Evolutionary conservation across 2,113 vertebrate species (phyloP), one percentile per base, ranked within the genome.

Genomic region (Gila orcuttii): DNA sequence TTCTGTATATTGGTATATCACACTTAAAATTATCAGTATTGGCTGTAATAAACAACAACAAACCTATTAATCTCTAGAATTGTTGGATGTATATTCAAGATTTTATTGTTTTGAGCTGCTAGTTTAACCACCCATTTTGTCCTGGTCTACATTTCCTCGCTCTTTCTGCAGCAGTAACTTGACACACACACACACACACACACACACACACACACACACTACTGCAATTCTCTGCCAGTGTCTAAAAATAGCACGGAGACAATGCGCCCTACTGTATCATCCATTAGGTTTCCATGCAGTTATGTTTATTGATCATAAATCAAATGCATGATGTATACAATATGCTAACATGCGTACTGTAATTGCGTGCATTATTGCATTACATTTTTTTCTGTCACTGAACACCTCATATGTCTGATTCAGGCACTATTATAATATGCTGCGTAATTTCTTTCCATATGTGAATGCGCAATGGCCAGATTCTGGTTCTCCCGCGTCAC

Each of bases 231-330:
- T 86, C 90, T 92, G 90, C 71, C 86, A 74, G 39, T 12, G 36
- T 76, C 92, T 94, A 94, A 91, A 92, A 94, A 94, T 94, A 94
- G 93, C 91, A 86, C 47, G 87, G 85, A 88, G 76, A 78, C 84
- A 88, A 84, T 55, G 39, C 73, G 47, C 33, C 77, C 52, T 64
- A 25, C 45, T 83, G 47, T 39, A 9, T 55, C 9, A 19, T 25
- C 19, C 19, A 21, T 7, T 57, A 2, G 55, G 55, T 8, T 8
- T 21, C 19, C 55, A 28, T 8, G 31, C 15, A 21, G 17, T 11
- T 15, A 17, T 19, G 8, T 19, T 9, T 4, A 13, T 77, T 23
- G 19, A 64, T 76, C 42, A 57, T 23, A 23, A 57, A 57, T 23
- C 19, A 57, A 23, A 57, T 7, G 2, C 19, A 19, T 23, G 7